Evolutionary conservation across 1,140 invertebrate genomes (phyloP).

Genomic region (Globodera rostochiensis): DNA sequence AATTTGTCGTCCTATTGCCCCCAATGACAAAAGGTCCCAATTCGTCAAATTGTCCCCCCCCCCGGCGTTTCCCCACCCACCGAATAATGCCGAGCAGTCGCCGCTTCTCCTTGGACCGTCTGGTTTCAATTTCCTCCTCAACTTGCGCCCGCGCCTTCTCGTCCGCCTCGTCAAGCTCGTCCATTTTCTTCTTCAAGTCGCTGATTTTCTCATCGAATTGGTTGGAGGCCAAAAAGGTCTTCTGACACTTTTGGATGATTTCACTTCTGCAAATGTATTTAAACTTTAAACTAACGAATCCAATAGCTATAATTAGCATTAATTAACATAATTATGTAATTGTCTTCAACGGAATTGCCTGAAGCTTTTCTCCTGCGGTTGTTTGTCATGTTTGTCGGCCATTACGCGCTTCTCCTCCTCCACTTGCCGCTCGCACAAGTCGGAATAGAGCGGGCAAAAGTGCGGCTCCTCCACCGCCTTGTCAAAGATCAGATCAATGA

Average conservation of each 20-base stretch:
- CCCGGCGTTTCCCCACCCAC: too few relatives aligned
- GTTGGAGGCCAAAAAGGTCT: slow-evolving; percentile 42
- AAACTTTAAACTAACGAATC: too few relatives aligned
- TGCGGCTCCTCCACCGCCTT: slow-evolving; percentile 64
- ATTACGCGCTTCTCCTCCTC: slow-evolving; percentile 17
- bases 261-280: slow-evolving; percentile 17
- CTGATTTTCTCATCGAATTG: slow-evolving; percentile 37
- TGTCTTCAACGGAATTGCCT: neutral
- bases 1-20: too few relatives aligned
- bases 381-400: slow-evolving; percentile 6
- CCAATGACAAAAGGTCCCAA: too few relatives aligned
- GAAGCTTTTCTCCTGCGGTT: slow-evolving; percentile 8
- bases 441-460: slow-evolving; percentile 60
- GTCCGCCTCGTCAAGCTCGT: slow-evolving; percentile 26
- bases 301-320: too few relatives aligned
- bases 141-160: slow-evolving; percentile 13
- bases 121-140: slow-evolving; percentile 35
- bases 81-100: slow-evolving; percentile 38
- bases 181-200: slow-evolving; percentile 19
- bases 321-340: too few relatives aligned
- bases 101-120: slow-evolving; percentile 32
- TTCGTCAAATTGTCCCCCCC: neutral
- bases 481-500: slow-evolving; percentile 61
- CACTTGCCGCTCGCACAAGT: slow-evolving; percentile 58
- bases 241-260: slow-evolving; percentile 46